A percentile compares a stretch with the other conserved stretches of the same genome.
These are phyloP conservation scores for Sylvicapra grimmia DNA, from an alignment of 2,113 vertebrate genomes.

Conservation along the genomic window DNA sequence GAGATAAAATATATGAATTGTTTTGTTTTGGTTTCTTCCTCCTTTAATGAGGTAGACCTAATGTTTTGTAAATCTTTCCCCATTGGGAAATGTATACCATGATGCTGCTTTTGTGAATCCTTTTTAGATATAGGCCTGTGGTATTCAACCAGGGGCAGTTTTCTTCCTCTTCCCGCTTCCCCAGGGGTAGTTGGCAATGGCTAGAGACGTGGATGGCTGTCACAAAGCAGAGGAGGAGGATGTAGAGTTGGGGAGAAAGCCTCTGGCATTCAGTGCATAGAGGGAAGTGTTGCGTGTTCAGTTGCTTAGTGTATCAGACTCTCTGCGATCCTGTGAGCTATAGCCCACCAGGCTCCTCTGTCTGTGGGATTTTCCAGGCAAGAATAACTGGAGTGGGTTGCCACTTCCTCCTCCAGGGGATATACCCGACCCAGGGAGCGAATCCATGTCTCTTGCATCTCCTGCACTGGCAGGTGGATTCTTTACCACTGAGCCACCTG, in stretches of 20 bases:
- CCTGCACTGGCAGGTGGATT: not conserved
- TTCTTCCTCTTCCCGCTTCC: not conserved
- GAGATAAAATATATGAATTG: not conserved
- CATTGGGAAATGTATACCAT: not conserved
- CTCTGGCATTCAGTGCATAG: not conserved
- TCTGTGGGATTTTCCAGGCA: not conserved
- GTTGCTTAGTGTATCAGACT: not conserved
- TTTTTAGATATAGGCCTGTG: not conserved
- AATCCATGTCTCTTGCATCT: not conserved
- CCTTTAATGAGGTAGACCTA: not conserved
- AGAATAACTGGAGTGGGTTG: not conserved
- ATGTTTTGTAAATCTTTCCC: not conserved
- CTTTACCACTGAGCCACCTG: not conserved
- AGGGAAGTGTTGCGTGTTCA: not conserved
- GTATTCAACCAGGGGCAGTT: not conserved
- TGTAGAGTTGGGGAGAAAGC: not conserved
- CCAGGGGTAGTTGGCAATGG: not conserved
- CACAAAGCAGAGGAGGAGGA: not conserved
- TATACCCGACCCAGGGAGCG: not conserved
- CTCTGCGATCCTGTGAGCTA: not conserved
- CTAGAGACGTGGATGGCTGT: not conserved
- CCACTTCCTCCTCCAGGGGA: not conserved
- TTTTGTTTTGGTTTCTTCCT: not conserved
- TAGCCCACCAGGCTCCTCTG: not conserved
- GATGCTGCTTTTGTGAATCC: not conserved